These are phyloP conservation scores for Drosophila triauraria DNA, from an alignment of 1,140 invertebrate species.

Conservation along the genomic window DNA sequence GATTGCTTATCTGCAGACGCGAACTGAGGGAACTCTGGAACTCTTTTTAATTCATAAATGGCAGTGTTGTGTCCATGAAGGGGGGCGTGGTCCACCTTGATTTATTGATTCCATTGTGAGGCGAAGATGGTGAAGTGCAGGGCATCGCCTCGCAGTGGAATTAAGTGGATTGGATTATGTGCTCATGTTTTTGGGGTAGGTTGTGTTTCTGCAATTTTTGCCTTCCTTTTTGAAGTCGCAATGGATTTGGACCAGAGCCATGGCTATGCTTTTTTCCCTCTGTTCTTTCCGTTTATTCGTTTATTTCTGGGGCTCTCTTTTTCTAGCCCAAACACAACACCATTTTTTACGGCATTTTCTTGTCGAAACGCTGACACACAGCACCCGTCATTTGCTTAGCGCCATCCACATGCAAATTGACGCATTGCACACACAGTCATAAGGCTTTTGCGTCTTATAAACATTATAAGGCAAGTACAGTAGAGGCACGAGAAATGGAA, in stretches of 20 bases:
- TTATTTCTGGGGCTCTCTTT: slow-evolving; percentile 19
- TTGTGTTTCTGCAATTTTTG: slow-evolving; percentile 19
- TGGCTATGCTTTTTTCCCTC: slow-evolving; percentile 1
- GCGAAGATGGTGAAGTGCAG: background rate
- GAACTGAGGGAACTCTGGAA: slow-evolving; percentile 25
- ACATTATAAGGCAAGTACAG: slow-evolving; percentile 5
- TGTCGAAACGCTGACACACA: slow-evolving; percentile 50
- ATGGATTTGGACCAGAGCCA: background rate
- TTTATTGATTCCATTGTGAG: slow-evolving; percentile 55
- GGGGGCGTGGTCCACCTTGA: slow-evolving; percentile 63
- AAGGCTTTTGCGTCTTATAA: slow-evolving; percentile 6
- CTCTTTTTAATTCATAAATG: slow-evolving; percentile 69
- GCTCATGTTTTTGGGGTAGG: slow-evolving; percentile 42
- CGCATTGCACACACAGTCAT: slow-evolving; percentile 6
- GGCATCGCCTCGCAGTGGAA: slow-evolving; percentile 10
- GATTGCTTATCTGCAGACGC: slow-evolving; percentile 47
- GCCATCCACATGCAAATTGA: slow-evolving; percentile 13
- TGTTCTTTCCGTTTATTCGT: background rate
- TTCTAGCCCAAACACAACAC: slow-evolving; percentile 15
- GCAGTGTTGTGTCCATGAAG: slow-evolving; percentile 35
- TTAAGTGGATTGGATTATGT: slow-evolving; percentile 48
- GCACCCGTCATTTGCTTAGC: slow-evolving; percentile 52
- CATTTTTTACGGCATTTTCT: slow-evolving; percentile 32
- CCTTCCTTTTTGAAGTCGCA: background rate
- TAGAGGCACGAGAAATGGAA: background rate